phyloP scores from a whole-genome alignment of 2,113 vertebrate genomes.

The Lasiurus borealis region DNA sequence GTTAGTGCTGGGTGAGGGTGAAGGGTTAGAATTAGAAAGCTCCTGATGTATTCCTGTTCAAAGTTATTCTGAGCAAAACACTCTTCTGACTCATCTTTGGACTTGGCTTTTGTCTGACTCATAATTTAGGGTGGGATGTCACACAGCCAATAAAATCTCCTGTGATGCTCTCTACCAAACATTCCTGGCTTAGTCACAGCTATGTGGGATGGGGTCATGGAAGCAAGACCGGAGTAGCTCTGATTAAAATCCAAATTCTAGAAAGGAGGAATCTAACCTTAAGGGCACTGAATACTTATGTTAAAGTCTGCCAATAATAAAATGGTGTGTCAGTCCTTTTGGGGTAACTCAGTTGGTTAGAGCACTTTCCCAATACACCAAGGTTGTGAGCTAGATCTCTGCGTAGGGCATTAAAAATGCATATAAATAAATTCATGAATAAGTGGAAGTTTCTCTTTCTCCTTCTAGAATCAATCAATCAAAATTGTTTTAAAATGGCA shows the following conservation, averaged over 20 bases:
- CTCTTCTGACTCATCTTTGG: slow-evolving; percentile 54
- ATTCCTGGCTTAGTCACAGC: slow-evolving; percentile 45
- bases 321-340: not conserved
- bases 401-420: too few species aligned
- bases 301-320: not conserved
- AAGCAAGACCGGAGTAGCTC: not conserved
- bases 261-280: slow-evolving; percentile 17
- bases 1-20: not conserved
- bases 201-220: not conserved
- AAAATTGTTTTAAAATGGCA: not conserved
- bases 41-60: not conserved
- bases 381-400: not conserved
- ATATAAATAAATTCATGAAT: not conserved
- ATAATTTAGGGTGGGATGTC: slow-evolving; percentile 17
- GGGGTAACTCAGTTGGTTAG: not conserved
- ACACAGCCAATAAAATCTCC: slow-evolving; percentile 47
- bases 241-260: not conserved
- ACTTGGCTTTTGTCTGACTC: slow-evolving; percentile 55
- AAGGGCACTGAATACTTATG: not conserved
- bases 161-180: not conserved
- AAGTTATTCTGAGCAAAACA: not conserved
- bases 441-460: not conserved
- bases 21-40: not conserved
- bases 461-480: too few species aligned
- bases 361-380: not conserved